These are phyloP conservation scores for Crossocerus cetratus DNA, from an alignment of 2,888 invertebrate genomes.

Conservation along the genomic window DNA sequence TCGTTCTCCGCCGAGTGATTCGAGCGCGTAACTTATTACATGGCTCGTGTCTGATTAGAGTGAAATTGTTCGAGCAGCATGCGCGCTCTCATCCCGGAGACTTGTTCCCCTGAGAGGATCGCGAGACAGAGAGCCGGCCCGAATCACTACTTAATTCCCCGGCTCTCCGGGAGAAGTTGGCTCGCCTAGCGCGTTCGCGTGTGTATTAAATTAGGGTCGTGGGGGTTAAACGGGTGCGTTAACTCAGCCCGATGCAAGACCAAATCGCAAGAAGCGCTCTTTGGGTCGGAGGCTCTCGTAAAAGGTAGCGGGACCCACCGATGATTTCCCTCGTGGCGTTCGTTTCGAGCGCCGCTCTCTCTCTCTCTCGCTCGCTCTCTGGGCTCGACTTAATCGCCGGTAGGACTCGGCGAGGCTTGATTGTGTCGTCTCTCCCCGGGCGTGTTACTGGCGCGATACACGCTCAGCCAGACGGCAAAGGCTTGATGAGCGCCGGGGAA, in stretches of 20 bases:
- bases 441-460: no score
- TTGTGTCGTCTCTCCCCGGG: constrained; percentile 44
- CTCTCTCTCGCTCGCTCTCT: constrained; percentile 27
- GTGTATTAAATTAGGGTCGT: background rate
- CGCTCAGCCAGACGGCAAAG: no score
- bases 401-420: constrained; percentile 62
- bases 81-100: background rate
- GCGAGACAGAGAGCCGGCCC: background rate
- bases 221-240: constrained; percentile 3
- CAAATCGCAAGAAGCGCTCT: constrained; percentile 48
- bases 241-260: constrained; percentile 1
- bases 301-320: constrained; percentile 53
- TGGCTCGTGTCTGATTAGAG: background rate
- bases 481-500: constrained; percentile 10
- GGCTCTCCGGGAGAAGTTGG: background rate
- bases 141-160: background rate
- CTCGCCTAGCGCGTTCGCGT: background rate
- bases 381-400: constrained; percentile 61
- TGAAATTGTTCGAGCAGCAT: background rate
- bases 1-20: background rate
- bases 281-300: constrained; percentile 48
- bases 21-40: background rate
- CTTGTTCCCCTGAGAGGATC: background rate
- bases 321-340: constrained; percentile 73
- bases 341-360: constrained; percentile 5